Conservation (phyloP, 2,797 vertebrate species). For the Danio aesculapii region DNA sequence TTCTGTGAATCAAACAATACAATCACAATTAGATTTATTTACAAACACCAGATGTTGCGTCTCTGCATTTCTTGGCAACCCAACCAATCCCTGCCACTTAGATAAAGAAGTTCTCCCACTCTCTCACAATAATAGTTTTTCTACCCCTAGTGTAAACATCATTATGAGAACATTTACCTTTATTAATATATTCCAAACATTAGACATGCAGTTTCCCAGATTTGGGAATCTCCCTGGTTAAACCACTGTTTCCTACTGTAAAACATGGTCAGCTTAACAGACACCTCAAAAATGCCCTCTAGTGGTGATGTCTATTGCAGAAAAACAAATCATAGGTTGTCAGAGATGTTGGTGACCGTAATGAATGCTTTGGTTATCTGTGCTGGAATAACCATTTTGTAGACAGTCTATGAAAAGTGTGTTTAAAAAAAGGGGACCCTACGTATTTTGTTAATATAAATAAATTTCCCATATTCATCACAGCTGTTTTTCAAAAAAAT, state of each 20-base stretch:
- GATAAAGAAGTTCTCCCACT: background rate
- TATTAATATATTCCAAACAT: conserved; percentile 68
- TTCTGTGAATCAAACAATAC: conserved; percentile 62
- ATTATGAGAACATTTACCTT: conserved; percentile 61
- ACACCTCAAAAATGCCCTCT: conserved; percentile 19
- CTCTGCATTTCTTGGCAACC: conserved; percentile 54
- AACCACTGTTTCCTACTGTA: background rate
- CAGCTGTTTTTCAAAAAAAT: background rate
- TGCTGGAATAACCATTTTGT: background rate
- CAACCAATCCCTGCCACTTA: background rate
- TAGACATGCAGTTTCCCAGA: conserved; percentile 53
- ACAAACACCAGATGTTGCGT: conserved; percentile 72
- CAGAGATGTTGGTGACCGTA: conserved; percentile 24
- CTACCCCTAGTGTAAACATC: conserved; percentile 61
- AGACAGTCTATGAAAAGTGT: background rate
- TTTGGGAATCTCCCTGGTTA: conserved; percentile 32
- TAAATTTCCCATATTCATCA: background rate
- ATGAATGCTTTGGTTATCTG: conserved; percentile 6
- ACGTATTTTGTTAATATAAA: background rate
- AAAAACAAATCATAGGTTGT: conserved; percentile 30
- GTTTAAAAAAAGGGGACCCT: background rate
- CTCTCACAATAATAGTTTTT: conserved; percentile 3
- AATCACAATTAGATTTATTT: conserved; percentile 67
- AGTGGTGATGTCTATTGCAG: conserved; percentile 9
- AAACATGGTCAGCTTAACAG: conserved; percentile 7